phyloP scores from a whole-genome alignment of 2,113 vertebrate genomes.

The Raja brachyura region DNA sequence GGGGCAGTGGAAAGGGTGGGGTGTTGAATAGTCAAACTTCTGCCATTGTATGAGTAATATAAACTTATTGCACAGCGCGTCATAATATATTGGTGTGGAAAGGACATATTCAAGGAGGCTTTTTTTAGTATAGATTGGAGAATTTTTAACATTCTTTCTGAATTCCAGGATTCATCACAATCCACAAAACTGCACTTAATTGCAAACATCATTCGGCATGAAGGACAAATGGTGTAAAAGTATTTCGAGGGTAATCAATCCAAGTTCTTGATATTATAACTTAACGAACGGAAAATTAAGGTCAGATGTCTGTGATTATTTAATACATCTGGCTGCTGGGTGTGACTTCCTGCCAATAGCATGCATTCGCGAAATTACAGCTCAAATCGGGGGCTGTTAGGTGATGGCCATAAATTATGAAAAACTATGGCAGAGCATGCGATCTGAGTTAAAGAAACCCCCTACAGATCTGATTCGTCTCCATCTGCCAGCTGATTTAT shows the following conservation, averaged over 20 bases:
- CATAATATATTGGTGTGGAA: background rate
- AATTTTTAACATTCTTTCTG: too few relatives aligned
- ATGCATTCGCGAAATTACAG: background rate
- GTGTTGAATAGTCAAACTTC: too few relatives aligned
- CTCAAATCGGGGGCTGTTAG: background rate
- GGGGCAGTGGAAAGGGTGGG: too few relatives aligned
- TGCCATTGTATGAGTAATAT: background rate
- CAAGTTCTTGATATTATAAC: background rate
- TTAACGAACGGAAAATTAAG: background rate
- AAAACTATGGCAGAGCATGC: background rate
- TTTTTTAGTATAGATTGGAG: background rate
- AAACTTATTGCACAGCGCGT: background rate
- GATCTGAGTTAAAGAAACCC: background rate
- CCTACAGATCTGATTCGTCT: background rate
- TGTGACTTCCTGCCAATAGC: background rate
- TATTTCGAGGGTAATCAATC: background rate
- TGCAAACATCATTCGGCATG: background rate
- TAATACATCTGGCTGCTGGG: background rate
- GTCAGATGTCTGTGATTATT: background rate
- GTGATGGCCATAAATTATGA: background rate
- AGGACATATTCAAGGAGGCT: background rate
- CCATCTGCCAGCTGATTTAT: background rate
- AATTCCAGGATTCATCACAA: too few relatives aligned
- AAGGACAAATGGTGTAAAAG: background rate
- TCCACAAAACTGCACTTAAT: too few relatives aligned